Base-by-base conservation (phyloP, 2,113 vertebrate species). In the Thamnophis sirtalis region DNA sequence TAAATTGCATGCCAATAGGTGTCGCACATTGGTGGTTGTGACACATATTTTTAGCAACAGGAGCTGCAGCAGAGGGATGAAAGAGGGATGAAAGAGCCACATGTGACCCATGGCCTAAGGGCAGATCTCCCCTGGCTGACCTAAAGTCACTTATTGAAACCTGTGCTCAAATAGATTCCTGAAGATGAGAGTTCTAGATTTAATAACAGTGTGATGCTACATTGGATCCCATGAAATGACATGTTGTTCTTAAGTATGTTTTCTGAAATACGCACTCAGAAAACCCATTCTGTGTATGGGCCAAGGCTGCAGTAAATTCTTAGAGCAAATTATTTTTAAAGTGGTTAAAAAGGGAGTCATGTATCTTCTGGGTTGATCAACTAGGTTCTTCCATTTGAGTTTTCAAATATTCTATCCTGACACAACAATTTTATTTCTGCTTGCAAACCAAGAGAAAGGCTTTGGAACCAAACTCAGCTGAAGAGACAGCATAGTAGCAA, bases 381-480 rank as follows among this genome's bases (percentile, higher is more conserved):
- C 28, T 92, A 22, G 15, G 0, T 9, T 43, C 53, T 22, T 49
- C 33, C 53, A 90, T 91, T 38, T 60, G 86, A 86, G 10, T 17
- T 92, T 38, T n/a, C 56, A 87, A 84, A 87, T 80, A 26, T 15
- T 88, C 24, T 89, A 89, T 89, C 58, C 73, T 48, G 48, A 80
- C 43, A 60, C 11, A 26, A 87, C 91, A 90, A 48, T 9, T 2
- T 9, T 68, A 88, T 88, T 88, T 85, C 87, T 91, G 58, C 91
- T 94, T 73, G 51, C 80, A 92, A 94, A 93, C 90, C 95, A 96
- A 93, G 92, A 95, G 58, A 22, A 88, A 90, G 43, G 22, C 7
- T 48, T 49, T 92, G 90, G 88, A 93, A 95, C 92, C 38, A 93
- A 94, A 94, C 92, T 49, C 85, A 93, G 90, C 90, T 94, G 95